Evolutionary conservation across 2,113 vertebrate genomes (phyloP).

Genomic region (Dipodomys stephensi): DNA sequence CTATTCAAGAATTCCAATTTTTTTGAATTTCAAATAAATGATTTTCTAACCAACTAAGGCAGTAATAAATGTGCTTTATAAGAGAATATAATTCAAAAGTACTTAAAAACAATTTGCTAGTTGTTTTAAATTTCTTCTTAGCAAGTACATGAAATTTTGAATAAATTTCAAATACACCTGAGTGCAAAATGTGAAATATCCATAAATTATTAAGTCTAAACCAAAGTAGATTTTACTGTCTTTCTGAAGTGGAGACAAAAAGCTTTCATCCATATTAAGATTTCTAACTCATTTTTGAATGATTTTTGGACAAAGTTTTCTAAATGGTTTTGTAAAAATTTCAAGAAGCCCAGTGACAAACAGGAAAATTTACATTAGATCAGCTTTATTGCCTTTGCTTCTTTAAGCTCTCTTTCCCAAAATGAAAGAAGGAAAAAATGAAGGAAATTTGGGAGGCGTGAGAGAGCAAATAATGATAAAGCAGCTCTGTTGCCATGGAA

Average conservation of each 20-base stretch:
- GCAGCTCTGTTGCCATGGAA: neutral
- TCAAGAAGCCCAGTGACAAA: neutral
- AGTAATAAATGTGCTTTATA: neutral
- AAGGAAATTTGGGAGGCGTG: no score
- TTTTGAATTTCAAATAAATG: slow-evolving; percentile 26
- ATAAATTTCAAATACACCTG: neutral
- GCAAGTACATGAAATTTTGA: neutral
- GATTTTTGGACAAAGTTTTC: slow-evolving; percentile 22
- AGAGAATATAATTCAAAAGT: neutral
- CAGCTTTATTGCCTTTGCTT: slow-evolving; percentile 15
- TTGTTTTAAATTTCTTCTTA: neutral
- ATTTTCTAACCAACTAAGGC: neutral
- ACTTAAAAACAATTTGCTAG: neutral
- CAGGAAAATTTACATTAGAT: neutral
- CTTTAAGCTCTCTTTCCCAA: no score
- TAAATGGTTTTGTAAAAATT: neutral
- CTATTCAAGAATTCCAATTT: neutral
- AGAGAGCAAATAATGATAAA: neutral
- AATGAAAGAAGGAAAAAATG: neutral
- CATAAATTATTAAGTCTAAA: neutral
- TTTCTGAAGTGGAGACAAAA: neutral
- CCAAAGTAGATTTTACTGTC: neutral
- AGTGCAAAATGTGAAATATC: neutral
- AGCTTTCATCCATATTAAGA: neutral
- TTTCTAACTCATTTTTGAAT: neutral